phyloP scores from a whole-genome alignment of 2,797 vertebrate species.

The Lepilemur ruficaudatus region DNA sequence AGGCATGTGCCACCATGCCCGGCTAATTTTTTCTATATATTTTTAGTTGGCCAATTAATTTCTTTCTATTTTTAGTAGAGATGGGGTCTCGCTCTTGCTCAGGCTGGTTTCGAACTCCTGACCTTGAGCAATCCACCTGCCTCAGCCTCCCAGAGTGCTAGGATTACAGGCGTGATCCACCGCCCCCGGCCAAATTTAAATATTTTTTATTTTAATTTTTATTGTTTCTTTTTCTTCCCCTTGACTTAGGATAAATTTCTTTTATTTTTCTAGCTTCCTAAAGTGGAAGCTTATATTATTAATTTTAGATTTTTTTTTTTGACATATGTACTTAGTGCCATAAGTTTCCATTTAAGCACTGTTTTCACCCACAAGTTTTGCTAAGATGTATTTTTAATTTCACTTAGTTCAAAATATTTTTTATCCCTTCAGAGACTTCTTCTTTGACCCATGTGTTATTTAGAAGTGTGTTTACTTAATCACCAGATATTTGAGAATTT shows the following conservation, averaged over 20 bases:
- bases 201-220: not conserved
- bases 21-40: too few species aligned
- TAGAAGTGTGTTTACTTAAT: not conserved
- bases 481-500: not conserved
- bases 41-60: too few species aligned
- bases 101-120: too few species aligned
- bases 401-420: not conserved
- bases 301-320: not conserved
- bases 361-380: not conserved
- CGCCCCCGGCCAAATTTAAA: too few species aligned
- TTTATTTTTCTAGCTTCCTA: not conserved
- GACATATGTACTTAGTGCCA: not conserved
- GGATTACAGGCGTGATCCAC: too few species aligned
- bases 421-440: not conserved
- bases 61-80: too few species aligned
- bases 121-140: too few species aligned
- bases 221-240: not conserved
- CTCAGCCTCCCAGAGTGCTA: too few species aligned
- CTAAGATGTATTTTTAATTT: not conserved
- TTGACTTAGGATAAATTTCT: not conserved
- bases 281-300: not conserved
- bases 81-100: too few species aligned
- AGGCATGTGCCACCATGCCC: too few species aligned
- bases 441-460: not conserved
- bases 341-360: not conserved